Conservation (phyloP, 2,888 invertebrate genomes). For the Lithophane semibrunnea region DNA sequence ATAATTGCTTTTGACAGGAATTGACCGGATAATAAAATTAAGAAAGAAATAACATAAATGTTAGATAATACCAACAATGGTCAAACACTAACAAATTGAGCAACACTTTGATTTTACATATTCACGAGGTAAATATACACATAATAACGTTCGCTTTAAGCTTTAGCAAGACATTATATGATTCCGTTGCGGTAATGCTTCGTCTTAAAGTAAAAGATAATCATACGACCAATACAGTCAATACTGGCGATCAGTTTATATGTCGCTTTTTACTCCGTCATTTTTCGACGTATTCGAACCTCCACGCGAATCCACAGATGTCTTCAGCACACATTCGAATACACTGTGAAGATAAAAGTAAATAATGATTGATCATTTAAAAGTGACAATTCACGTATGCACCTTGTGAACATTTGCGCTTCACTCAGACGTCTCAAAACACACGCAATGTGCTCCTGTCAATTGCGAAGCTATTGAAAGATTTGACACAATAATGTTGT, state of each 20-base stretch:
- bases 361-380: constrained; percentile 72
- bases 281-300: constrained; percentile 50
- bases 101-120: not conserved
- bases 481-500: constrained; percentile 56
- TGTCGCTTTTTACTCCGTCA: constrained; percentile 42
- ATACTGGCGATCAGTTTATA: constrained; percentile 19
- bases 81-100: not conserved
- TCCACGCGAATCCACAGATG: constrained; percentile 60
- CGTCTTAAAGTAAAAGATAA: constrained; percentile 27
- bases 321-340: constrained; percentile 62
- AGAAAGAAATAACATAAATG: not conserved
- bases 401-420: constrained; percentile 72
- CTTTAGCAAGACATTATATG: not conserved
- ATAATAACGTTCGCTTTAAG: too few relatives aligned
- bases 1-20: not conserved
- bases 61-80: not conserved
- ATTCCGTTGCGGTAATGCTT: not conserved
- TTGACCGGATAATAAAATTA: not conserved
- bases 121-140: not conserved
- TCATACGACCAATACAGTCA: constrained; percentile 15
- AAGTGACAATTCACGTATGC: constrained; percentile 61
- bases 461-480: constrained; percentile 75
- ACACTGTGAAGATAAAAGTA: constrained; percentile 66
- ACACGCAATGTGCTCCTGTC: constrained; percentile 81
- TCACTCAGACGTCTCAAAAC: constrained; percentile 64